Percentiles rank a stretch among this genome's conserved stretches.
These are phyloP conservation scores for Psittacula echo DNA, from an alignment of 2,797 vertebrate species.

Conservation along the genomic window DNA sequence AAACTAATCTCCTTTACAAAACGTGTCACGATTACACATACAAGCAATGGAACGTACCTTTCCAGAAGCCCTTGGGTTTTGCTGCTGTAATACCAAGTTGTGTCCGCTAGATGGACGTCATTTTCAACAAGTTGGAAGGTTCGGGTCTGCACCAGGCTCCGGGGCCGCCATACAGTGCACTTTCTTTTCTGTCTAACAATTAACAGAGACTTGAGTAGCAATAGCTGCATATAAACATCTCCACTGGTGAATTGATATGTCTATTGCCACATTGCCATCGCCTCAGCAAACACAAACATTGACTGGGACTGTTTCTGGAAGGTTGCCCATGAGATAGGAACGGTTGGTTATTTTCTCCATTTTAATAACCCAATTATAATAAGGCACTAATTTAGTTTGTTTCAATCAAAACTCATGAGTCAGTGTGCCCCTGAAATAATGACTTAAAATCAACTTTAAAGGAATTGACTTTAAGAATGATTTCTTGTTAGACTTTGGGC, in stretches of 20 bases:
- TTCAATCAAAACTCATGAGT: neutral
- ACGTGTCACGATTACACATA: accelerated
- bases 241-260: neutral
- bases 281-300: neutral
- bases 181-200: neutral
- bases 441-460: neutral
- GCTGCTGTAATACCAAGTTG: conserved; percentile 30
- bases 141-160: neutral
- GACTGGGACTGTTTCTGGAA: neutral
- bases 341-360: neutral
- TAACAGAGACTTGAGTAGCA: neutral
- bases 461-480: neutral
- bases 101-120: conserved; percentile 60
- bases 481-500: neutral
- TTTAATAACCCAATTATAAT: neutral
- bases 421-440: neutral
- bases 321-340: neutral
- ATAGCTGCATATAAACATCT: neutral
- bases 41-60: accelerated
- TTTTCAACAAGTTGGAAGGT: conserved; percentile 2
- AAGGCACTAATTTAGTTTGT: neutral
- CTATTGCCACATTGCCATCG: neutral
- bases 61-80: neutral
- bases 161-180: accelerated
- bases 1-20: neutral